These are phyloP conservation scores for Cordylochernes scorpioides DNA, from an alignment of 2,888 invertebrate species.

Conservation along the genomic window DNA sequence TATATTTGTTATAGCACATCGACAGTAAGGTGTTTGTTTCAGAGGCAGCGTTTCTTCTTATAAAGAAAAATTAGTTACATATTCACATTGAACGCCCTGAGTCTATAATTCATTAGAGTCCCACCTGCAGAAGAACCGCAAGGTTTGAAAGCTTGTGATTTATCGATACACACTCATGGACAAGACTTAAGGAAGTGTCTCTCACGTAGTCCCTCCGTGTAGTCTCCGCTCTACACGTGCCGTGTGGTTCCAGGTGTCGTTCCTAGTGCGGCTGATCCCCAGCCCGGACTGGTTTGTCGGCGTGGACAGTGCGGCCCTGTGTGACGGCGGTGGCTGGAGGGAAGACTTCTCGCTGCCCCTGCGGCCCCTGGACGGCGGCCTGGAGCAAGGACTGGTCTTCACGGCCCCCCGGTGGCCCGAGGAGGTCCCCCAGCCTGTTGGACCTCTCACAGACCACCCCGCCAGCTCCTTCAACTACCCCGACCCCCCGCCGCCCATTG, in stretches of 20 bases:
- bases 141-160: too few relatives aligned
- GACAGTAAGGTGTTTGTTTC: conserved; percentile 63
- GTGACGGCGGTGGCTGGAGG: conserved; percentile 69
- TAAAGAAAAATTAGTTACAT: too few relatives aligned
- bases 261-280: conserved; percentile 66
- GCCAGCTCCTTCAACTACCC: conserved; percentile 85
- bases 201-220: conserved; percentile 79
- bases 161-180: too few relatives aligned
- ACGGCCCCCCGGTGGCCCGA: conserved; percentile 90
- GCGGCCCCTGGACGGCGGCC: conserved; percentile 72
- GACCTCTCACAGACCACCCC: conserved; percentile 67
- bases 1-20: too few relatives aligned
- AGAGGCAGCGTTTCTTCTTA: conserved; percentile 59
- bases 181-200: conserved; percentile 65
- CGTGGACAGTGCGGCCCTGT: conserved; percentile 64
- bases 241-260: conserved; percentile 40
- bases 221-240: conserved; percentile 62
- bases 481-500: conserved; percentile 60
- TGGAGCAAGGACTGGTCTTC: conserved; percentile 82
- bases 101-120: too few relatives aligned
- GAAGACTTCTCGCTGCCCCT: conserved; percentile 69
- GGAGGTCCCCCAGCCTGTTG: conserved; percentile 59
- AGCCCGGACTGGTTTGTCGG: conserved; percentile 85
- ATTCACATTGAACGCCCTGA: too few relatives aligned
- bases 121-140: too few relatives aligned